Evolutionary conservation across 37 sponge, comb jelly and placozoan genomes (phyloP), one percentile per base, ranked within the genome.

Genomic region (Eunapius fragilis): DNA sequence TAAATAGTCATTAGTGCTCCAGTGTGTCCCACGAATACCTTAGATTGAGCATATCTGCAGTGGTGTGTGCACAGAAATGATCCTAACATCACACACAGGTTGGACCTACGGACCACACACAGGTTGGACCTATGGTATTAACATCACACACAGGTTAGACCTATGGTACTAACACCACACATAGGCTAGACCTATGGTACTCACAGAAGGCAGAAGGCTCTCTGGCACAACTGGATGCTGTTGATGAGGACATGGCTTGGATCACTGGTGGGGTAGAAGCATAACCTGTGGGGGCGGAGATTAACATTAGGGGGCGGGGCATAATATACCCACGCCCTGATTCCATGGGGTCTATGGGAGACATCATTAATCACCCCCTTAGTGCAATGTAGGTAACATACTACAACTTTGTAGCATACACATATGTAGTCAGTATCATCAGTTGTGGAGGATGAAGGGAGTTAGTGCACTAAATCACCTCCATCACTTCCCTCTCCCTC

Each of bases 231-330:
- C 41, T 81, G 58, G 47, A 81, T 48, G n/a, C 74, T 49, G 70
- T 87, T 87, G 68, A 87, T 67, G 31, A 82, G 82, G 2, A 23
- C 33, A 76, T 87, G 87, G 70, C 87, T 87, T 68, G 87, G 87
- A 24, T 87, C 70, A 25, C 82, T 87, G 31, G 82, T 81, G 2
- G 87, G 87, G 76, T 87, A 87, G 76, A 87, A 81, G 45, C 38
- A 50, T 24, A 87, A 25, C 14, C 87, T 87, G 50, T 28, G 2
- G 17, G 31, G 33, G 45, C 3, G 41, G 25, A 36, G 45, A 36
- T 25, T n/a, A n/a, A n/a, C n/a, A n/a, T n/a, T n/a, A n/a, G n/a
- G n/a, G n/a, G n/a, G n/a, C n/a, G n/a, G n/a, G n/a, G n/a, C n/a
- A n/a, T n/a, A n/a, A n/a, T n/a, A n/a, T n/a, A n/a, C n/a, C n/a